These are phyloP conservation scores for Neoniphon sammara DNA, from an alignment of 2,797 vertebrate species.

Conservation along the genomic window DNA sequence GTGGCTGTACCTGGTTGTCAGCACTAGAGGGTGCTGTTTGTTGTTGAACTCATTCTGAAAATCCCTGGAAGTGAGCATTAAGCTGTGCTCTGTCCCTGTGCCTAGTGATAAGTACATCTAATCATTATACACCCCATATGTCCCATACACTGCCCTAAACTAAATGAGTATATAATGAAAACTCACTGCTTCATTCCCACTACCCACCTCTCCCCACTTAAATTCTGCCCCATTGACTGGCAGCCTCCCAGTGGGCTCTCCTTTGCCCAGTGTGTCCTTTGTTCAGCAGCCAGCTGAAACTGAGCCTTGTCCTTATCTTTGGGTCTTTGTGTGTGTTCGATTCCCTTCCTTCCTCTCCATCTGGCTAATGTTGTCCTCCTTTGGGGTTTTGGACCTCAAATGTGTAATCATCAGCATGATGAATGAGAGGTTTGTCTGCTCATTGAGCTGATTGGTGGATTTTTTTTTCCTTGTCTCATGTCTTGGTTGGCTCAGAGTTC, in stretches of 20 bases:
- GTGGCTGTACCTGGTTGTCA: constrained; percentile 9
- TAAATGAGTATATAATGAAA: background rate
- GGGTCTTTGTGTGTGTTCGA: constrained; percentile 32
- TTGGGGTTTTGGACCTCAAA: constrained; percentile 29
- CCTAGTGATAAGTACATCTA: background rate
- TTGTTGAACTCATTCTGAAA: background rate
- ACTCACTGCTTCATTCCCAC: background rate
- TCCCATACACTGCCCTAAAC: background rate
- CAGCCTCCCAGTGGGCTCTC: constrained; percentile 22
- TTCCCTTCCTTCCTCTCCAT: constrained; percentile 46
- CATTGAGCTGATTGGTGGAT: background rate
- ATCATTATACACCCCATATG: background rate
- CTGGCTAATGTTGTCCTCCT: constrained; percentile 27
- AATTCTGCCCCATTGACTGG: constrained; percentile 2
- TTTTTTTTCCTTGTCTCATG: background rate
- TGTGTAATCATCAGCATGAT: constrained; percentile 8
- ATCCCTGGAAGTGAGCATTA: background rate
- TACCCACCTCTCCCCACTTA: background rate
- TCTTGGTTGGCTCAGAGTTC: background rate
- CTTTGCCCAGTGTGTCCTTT: constrained; percentile 39
- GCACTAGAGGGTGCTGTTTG: constrained; percentile 73
- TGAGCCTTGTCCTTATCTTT: constrained; percentile 39
- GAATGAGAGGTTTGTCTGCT: constrained; percentile 31
- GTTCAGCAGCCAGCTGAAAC: constrained; percentile 49
- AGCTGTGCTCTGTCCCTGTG: background rate